Base-by-base conservation (phyloP, 2,888 invertebrate species). In the Clostera curtula region DNA sequence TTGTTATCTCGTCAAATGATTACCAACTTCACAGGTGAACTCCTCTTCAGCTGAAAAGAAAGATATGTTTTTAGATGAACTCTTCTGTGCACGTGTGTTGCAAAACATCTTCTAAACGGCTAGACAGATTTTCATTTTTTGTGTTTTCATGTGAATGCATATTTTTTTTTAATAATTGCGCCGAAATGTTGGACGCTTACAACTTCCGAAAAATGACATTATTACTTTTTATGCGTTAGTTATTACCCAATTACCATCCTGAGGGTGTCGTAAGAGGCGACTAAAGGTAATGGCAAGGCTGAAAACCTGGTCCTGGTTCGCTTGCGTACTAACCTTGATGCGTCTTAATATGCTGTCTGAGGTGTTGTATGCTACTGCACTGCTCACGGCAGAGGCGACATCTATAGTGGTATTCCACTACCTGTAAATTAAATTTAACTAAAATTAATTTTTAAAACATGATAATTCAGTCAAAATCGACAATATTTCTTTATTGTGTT, bases 261-360 rank as follows among this genome's bases (percentile, higher is more conserved):
- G n/a, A n/a, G n/a, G n/a, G n/a, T n/a, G n/a, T n/a, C n/a, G n/a
- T n/a, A n/a, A n/a, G n/a, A n/a, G n/a, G n/a, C n/a, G n/a, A n/a
- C n/a, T n/a, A n/a, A n/a, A n/a, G n/a, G n/a, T n/a, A n/a, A n/a
- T n/a, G n/a, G n/a, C n/a, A n/a, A n/a, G n/a, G n/a, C n/a, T n/a
- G n/a, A n/a, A n/a, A n/a, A n/a, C n/a, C n/a, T n/a, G n/a, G n/a
- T n/a, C n/a, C n/a, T n/a, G n/a, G n/a, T n/a, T n/a, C n/a, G n/a
- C n/a, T n/a, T n/a, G n/a, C n/a, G n/a, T n/a, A n/a, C n/a, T n/a
- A 43, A 82, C 80, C 64, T 44, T 58, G 61, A 22, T 77, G 76
- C 0, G 40, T 45, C 2, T 19, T 9, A 0, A 75, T 42, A 11
- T 82, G 82, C 2, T 34, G 30, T 5, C 71, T 44, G 24, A 74